Evolutionary conservation across 2,888 invertebrate genomes (phyloP), one percentile per base, ranked within the genome.

Genomic region (Brenthis daphne): DNA sequence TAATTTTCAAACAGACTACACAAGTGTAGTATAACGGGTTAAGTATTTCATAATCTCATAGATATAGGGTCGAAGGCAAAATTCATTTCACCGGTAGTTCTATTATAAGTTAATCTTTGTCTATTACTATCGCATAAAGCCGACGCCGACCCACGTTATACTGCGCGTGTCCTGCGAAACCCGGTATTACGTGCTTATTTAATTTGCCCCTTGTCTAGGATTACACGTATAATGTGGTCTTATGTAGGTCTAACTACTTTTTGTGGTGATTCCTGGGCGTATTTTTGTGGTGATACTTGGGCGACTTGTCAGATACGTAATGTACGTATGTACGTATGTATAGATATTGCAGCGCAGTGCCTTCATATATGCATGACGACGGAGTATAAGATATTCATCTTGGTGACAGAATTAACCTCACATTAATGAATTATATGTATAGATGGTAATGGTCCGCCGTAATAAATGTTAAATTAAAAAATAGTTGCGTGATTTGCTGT

Each of bases 71-170:
- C 8, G 24, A n/a, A 24, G 14, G 48, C 12, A 60, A 50, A 60
- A 48, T 60, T 60, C 58, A 60, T 60, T 11, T 37, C 48, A 60
- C 48, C 48, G 29, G 48, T 14, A 29, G 24, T 48, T 60, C 48
- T 60, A 60, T 60, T 29, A 50, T 24, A 48, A 50, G 48, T 60
- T 29, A 60, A 29, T 60, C 58, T 60, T 50, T n/a, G n/a, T 29
- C 43, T 60, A 50, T 58, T 48, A 58, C 54, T 54, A 3, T 11
- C 48, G 24, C 14, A 48, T 48, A 58, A 4, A 57, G 43, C 43
- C 57, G 57, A 47, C 13, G 20, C 13, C 58, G 24, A 24, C 48
- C 29, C 47, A 8, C 47, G 48, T 48, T 48, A 48, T 4, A n/a
- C 48, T 60, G n/a, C 47, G 47, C 48, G 58, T 24, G 14, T 43